Evolutionary conservation across 2,888 invertebrate species (phyloP), one percentile per base, ranked within the genome.

Genomic region (Atethmia centrago): DNA sequence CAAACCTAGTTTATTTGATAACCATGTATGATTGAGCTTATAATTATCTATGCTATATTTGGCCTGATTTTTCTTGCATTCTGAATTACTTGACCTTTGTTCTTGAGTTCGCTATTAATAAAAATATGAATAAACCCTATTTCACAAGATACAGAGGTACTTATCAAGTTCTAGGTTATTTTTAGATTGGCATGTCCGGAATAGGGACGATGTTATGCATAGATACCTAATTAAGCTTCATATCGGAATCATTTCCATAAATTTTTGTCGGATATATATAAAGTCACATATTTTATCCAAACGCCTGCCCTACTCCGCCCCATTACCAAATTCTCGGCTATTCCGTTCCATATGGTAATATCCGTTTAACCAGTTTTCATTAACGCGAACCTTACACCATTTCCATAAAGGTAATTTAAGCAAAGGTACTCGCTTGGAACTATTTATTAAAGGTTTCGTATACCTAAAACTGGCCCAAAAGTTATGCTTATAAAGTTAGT

Each of bases 321-420:
- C 5, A 79, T 80, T 79, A 85, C 79, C 85, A 72, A 87, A 86
- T 80, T 85, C 80, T 85, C 56, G 42, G 71, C 56, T 62, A 64
- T 72, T 72, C 59, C 65, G 51, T 74, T 77, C 19, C 55, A 74
- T 88, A 85, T 83, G 71, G 87, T 81, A 89, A 88, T 83, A 88
- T 88, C 87, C 86, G 86, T 83, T 85, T 81, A 82, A 85, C 82
- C 73, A 75, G 74, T 84, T 86, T 83, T 77, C 73, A 89, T 85
- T 88, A 84, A 83, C 82, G 78, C 64, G 83, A 79, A 83, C 81
- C 86, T 84, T 80, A 83, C 78, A 83, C 74, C 55, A 79, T 71
- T 69, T 80, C 66, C 62, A 81, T 72, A 66, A 67, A 65, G 40
- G 70, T 55, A 64, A 84, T 80, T 75, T 71, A 77, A 55, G 62